Percentiles rank a stretch among this genome's conserved stretches.
Evolutionary conservation across 2,113 vertebrate species (phyloP).

Genomic region (Tyto alba): DNA sequence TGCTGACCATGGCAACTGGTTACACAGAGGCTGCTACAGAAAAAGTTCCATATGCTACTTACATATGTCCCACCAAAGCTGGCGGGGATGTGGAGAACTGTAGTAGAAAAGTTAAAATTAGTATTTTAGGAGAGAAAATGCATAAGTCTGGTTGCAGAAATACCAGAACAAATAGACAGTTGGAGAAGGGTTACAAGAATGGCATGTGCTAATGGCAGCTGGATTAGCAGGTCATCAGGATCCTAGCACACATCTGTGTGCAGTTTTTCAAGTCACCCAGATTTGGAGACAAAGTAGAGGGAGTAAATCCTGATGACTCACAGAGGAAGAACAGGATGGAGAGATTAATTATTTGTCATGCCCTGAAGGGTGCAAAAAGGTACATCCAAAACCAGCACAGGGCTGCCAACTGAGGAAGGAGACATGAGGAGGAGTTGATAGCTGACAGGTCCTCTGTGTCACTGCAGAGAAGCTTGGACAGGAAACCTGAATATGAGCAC

Average conservation of each 20-base stretch:
- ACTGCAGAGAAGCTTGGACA: background rate
- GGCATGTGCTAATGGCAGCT: background rate
- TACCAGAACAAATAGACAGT: background rate
- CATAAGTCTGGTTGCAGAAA: background rate
- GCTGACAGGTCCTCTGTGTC: background rate
- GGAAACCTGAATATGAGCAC: background rate
- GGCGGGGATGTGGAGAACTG: background rate
- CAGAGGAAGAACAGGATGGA: background rate
- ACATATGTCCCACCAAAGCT: background rate
- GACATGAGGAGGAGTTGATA: background rate
- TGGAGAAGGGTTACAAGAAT: background rate
- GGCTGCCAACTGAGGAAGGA: background rate
- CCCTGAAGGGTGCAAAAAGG: background rate
- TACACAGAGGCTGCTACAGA: background rate
- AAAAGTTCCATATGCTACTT: background rate
- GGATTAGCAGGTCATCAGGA: background rate
- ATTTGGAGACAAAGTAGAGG: background rate
- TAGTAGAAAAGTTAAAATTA: background rate
- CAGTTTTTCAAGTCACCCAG: background rate
- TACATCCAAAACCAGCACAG: background rate
- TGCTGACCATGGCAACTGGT: background rate
- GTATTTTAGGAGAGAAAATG: background rate
- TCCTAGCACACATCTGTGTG: background rate
- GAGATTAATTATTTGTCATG: background rate
- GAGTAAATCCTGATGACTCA: background rate